Conservation (phyloP, 1,140 invertebrate species). For the Bombus waltoni region DNA sequence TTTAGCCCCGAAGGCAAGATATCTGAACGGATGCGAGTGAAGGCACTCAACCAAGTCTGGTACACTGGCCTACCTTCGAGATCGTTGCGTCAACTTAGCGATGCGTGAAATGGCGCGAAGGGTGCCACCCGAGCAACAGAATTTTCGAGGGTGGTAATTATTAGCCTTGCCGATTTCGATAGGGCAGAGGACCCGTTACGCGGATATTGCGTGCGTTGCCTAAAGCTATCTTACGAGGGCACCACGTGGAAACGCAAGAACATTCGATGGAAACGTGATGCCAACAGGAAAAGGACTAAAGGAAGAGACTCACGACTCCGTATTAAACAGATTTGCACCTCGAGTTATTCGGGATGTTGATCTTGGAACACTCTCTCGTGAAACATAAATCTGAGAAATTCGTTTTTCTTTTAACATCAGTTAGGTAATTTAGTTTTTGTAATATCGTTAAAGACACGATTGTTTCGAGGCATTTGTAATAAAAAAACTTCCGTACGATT, state of each 20-base stretch:
- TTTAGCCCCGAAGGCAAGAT: slow-evolving; percentile 52
- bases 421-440: too few relatives aligned
- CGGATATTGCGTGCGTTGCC: slow-evolving; percentile 64
- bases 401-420: too few relatives aligned
- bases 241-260: not conserved
- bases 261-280: not conserved
- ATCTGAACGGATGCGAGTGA: slow-evolving; percentile 45
- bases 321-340: not conserved
- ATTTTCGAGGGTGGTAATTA: slow-evolving; percentile 72
- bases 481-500: not conserved
- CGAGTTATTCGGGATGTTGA: not conserved
- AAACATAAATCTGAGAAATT: too few relatives aligned
- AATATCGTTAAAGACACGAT: not conserved
- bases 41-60: slow-evolving; percentile 39
- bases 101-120: slow-evolving; percentile 69
- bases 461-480: not conserved
- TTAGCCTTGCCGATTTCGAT: slow-evolving; percentile 69
- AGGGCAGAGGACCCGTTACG: slow-evolving; percentile 25
- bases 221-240: slow-evolving; percentile 24
- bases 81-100: slow-evolving; percentile 59
- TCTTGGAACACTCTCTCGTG: too few relatives aligned
- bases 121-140: slow-evolving; percentile 49
- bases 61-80: slow-evolving; percentile 44
- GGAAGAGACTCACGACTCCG: not conserved
- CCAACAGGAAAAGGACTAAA: not conserved